These are phyloP conservation scores for Ladona fulva DNA, from an alignment of 1,140 invertebrate species.

Conservation along the genomic window DNA sequence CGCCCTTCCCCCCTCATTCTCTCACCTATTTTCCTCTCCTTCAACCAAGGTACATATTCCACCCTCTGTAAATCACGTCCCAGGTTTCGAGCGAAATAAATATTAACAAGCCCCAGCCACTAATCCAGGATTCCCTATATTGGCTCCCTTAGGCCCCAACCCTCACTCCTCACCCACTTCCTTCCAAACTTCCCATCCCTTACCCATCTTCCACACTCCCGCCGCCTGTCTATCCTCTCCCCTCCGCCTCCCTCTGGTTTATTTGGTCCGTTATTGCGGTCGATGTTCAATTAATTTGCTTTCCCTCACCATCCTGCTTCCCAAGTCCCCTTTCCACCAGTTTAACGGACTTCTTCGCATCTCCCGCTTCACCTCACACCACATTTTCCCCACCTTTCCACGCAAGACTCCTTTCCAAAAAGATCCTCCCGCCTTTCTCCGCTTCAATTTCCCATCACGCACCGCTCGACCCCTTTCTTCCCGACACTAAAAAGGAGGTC, in stretches of 20 bases:
- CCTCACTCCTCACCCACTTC: background rate
- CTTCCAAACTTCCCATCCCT: background rate
- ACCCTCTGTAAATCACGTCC: no score
- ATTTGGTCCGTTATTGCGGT: background rate
- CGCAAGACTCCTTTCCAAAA: no score
- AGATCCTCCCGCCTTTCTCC: no score
- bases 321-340: background rate
- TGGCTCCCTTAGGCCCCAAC: background rate
- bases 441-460: no score
- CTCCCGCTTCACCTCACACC: no score
- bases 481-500: no score
- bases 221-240: background rate
- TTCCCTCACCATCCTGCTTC: background rate
- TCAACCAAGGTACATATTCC: no score
- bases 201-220: background rate
- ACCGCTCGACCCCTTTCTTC: no score
- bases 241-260: background rate
- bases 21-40: no score
- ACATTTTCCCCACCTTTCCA: no score
- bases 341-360: background rate
- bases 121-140: background rate
- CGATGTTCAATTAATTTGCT: constrained; percentile 6
- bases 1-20: no score
- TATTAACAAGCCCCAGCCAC: background rate
- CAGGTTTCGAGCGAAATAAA: background rate